Evolutionary conservation across 2,797 vertebrate species (phyloP), one percentile per base, ranked within the genome.

Genomic region (Scyliorhinus canicula): DNA sequence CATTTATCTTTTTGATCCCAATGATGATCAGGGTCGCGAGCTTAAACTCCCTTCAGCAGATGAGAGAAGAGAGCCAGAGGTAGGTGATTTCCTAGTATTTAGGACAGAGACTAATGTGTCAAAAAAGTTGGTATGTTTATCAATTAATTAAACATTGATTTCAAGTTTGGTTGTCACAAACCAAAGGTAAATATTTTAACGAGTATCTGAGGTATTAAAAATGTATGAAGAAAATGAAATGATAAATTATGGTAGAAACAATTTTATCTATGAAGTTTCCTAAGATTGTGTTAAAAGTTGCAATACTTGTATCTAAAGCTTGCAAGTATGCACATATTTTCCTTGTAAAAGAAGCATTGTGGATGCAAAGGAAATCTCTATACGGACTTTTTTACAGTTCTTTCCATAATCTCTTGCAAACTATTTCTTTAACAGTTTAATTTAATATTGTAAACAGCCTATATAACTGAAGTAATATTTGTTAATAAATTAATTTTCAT

Each of bases 1-100:
- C 95, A 98, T 99, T 95, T 99, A 99, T 96, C 98, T 99, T 96
- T 99, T 99, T 96, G 97, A 99, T 96, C 99, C 99, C 95, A 99
- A 98, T 97, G 98, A 99, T 90, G 98, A 99, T 97, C 98, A 99
- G 96, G 98, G 98, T 95, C 97, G 98, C 95, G 98, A 99, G 96
- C 98, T 99, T 63, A 99, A 99, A 97, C 98, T 98, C 95, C 98
- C 98, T n/a, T 99, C 99, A n/a, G 96, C 98, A 95, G 98, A 99
- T 96, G 97, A 98, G 95, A 97, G 98, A 95, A 98, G 98, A 96
- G 99, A 99, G 97, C 93, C 93, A 94, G 99, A 99, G 98, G 99
- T 98, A 97, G 97, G 97, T 96, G 85, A 31, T 74, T 84, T 60
- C 44, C 8, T 67, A 44, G 2, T 44, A 50, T 95, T 21, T 67